Evolutionary conservation across 2,888 invertebrate genomes (phyloP), one percentile per base, ranked within the genome.

Genomic region (Epinotia bilunana): DNA sequence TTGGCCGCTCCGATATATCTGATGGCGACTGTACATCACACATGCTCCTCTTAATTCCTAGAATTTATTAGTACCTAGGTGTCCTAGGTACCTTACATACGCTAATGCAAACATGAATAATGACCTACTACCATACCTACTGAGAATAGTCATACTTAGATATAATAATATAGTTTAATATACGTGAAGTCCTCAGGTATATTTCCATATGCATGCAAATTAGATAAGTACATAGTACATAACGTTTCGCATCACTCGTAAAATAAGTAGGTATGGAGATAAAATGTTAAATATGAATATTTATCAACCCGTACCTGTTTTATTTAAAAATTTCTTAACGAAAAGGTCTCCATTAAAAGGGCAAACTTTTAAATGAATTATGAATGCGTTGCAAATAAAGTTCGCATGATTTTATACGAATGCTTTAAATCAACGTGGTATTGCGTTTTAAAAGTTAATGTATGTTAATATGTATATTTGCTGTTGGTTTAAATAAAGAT

Each of bases 311-410:
- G 58, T 71, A 74, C 74, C 65, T 71, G 74, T 71, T 74, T 69
- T 74, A 65, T 74, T 61, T 65, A 55, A 74, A 70, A 74, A 71
- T 65, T 43, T 60, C 64, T 70, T 71, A 55, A 61, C 60, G 64
- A 65, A 74, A 74, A 71, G 74, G 70, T 74, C 74, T 71, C 60
- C 70, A 74, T 74, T 74, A 74, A 74, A 74, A 74, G 74, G 74
- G 74, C 74, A 61, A 64, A 71, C 53, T 60, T 71, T 60, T 65
- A 65, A 69, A 71, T 64, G 65, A 70, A 60, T 60, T 53, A 65
- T 28, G 39, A 74, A 39, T 28, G 74, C 33, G 58, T 39, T 46
- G 20, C 46, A 64, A 73, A 73, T 73, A 60, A 60, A 49, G 20
- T 46, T 60, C 57, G 57, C 23, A 60, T 64, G 23, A 23, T 39